phyloP scores from a whole-genome alignment of 2,113 vertebrate species.

The Cichladusa arquata region DNA sequence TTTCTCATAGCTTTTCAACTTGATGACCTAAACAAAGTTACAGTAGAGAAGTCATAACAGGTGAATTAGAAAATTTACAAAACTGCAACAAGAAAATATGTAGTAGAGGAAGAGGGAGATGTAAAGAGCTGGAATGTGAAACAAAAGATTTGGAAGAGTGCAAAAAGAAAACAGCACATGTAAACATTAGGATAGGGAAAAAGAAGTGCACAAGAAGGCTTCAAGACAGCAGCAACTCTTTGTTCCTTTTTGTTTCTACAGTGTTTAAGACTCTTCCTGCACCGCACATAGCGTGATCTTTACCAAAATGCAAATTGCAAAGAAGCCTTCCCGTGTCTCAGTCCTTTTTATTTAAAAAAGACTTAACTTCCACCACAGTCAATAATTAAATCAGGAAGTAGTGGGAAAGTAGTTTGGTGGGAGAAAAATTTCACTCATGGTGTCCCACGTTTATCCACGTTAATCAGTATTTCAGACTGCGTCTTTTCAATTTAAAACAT shows the following conservation, averaged over 20 bases:
- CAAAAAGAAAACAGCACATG: not conserved
- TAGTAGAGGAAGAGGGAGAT: not conserved
- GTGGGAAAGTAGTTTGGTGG: not conserved
- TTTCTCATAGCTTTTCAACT: not conserved
- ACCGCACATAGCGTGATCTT: accelerated
- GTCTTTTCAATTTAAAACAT: not conserved
- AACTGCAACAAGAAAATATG: not conserved
- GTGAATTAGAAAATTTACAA: not conserved
- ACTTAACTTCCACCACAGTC: not conserved
- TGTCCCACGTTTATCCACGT: not conserved
- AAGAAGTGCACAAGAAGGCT: not conserved
- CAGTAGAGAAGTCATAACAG: not conserved
- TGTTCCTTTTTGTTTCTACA: not conserved
- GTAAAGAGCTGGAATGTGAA: not conserved
- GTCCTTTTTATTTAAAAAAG: not conserved
- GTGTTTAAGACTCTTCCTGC: not conserved
- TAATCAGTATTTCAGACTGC: not conserved
- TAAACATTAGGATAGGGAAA: not conserved
- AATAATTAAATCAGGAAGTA: not conserved
- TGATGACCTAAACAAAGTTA: not conserved
- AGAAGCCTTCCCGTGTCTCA: not conserved
- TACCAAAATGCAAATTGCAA: not conserved
- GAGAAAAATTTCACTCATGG: not conserved
- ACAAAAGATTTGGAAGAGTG: not conserved
- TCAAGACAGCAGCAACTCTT: not conserved